phyloP scores from a whole-genome alignment of 2,888 invertebrate species.

The Pseudanteris insignis region DNA sequence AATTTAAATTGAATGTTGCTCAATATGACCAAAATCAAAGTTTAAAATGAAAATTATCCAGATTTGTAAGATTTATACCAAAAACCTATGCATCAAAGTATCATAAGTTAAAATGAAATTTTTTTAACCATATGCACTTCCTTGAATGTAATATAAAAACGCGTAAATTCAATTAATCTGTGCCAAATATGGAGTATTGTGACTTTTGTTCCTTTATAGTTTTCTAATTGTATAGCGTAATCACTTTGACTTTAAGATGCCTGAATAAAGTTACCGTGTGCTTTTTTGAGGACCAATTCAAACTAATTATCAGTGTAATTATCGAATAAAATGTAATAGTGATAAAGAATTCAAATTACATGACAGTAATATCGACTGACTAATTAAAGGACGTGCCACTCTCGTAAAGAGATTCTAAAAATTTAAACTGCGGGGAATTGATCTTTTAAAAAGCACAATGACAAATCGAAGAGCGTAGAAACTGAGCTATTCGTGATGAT shows the following conservation, averaged over 20 bases:
- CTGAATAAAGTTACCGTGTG: slow-evolving; percentile 20
- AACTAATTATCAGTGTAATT: too few species aligned
- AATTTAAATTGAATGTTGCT: too few species aligned
- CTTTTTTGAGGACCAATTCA: not conserved
- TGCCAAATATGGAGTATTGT: slow-evolving; percentile 65
- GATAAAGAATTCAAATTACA: too few species aligned
- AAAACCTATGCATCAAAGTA: too few species aligned
- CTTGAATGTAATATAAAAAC: slow-evolving; percentile 36
- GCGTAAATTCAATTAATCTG: slow-evolving; percentile 60
- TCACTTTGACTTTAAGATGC: slow-evolving; percentile 34
- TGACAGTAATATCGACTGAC: too few species aligned
- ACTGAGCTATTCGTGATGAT: slow-evolving; percentile 37
- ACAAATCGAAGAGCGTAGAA: slow-evolving; percentile 33
- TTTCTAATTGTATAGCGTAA: slow-evolving; percentile 39
- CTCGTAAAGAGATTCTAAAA: not conserved
- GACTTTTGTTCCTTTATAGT: slow-evolving; percentile 61
- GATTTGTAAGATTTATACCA: too few species aligned
- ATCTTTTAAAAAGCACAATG: slow-evolving; percentile 19
- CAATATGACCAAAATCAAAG: too few species aligned
- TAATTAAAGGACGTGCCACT: too few species aligned
- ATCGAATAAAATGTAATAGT: not conserved
- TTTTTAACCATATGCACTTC: slow-evolving; percentile 39
- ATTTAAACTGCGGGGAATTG: not conserved
- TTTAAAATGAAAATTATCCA: too few species aligned
- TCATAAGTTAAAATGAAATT: too few species aligned